Percentiles rank a stretch among this genome's conserved stretches.
These are phyloP conservation scores for Trisateles emortualis DNA, from an alignment of 2,888 invertebrate genomes.

Conservation along the genomic window DNA sequence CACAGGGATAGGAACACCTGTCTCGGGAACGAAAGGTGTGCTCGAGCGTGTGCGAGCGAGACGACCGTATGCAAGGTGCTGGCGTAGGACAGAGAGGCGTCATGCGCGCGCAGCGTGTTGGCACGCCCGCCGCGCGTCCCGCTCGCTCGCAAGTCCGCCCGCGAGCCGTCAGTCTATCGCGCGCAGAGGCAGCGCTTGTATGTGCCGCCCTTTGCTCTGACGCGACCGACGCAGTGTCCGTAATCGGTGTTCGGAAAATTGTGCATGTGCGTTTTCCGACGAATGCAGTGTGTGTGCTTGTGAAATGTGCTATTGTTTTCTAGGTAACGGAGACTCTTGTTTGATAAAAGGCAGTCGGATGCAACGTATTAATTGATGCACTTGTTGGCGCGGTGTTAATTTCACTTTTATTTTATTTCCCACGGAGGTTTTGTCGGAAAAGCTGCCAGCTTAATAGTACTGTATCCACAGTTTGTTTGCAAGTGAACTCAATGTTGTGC, in stretches of 20 bases:
- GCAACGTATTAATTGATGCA: slow-evolving; percentile 67
- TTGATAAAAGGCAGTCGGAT: slow-evolving; percentile 77
- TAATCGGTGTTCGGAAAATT: slow-evolving; percentile 86
- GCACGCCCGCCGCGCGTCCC: slow-evolving; percentile 85
- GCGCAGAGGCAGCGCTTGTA: slow-evolving; percentile 80
- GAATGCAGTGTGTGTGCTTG: slow-evolving; percentile 84
- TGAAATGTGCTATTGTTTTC: slow-evolving; percentile 87
- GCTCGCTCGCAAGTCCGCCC: slow-evolving; percentile 72
- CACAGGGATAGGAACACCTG: slow-evolving; percentile 83
- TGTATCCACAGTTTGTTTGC: slow-evolving; percentile 37
- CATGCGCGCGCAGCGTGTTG: slow-evolving; percentile 81
- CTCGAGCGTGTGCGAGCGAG: slow-evolving; percentile 73
- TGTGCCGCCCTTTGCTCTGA: slow-evolving; percentile 79
- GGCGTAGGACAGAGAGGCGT: slow-evolving; percentile 68
- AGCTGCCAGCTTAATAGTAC: slow-evolving; percentile 49
- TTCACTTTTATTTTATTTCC: slow-evolving; percentile 71
- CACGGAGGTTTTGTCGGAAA: slow-evolving; percentile 56
- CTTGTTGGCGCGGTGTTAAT: slow-evolving; percentile 68
- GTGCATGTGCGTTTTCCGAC: slow-evolving; percentile 87
- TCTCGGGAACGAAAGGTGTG: slow-evolving; percentile 86
- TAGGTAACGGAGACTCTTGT: slow-evolving; percentile 80
- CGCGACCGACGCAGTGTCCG: slow-evolving; percentile 85
- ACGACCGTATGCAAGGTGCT: slow-evolving; percentile 60
- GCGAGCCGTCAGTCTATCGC: slow-evolving; percentile 82
- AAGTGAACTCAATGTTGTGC: slow-evolving; percentile 39